phyloP scores from a whole-genome alignment of 1,140 invertebrate genomes.

The Lepidurus apus region DNA sequence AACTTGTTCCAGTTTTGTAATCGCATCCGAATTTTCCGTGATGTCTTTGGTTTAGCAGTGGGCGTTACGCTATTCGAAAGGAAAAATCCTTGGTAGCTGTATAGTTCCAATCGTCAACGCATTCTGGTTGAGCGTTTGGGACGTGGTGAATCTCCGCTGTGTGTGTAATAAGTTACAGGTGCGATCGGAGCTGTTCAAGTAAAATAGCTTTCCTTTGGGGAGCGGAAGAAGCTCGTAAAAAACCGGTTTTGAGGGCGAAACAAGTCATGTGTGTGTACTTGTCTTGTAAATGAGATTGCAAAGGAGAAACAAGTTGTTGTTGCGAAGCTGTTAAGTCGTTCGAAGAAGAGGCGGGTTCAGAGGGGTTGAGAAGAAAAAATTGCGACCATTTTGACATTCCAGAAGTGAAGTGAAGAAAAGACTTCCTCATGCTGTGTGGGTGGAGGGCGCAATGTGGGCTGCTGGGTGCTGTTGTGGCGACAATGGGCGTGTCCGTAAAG shows the following conservation, averaged over 20 bases:
- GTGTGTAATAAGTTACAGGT: neutral
- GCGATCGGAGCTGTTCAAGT: neutral
- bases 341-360: neutral
- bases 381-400: neutral
- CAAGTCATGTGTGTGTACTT: neutral
- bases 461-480: neutral
- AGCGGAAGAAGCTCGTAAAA: neutral
- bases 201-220: neutral
- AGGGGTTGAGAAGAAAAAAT: neutral
- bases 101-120: no score
- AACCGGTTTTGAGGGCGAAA: neutral
- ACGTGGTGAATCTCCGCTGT: neutral
- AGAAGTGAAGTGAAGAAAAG: constrained; percentile 22
- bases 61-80: no score
- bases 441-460: constrained; percentile 2
- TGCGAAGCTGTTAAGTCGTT: neutral
- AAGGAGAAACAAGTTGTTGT: constrained; percentile 15
- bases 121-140: neutral
- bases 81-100: no score
- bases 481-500: constrained; percentile 28
- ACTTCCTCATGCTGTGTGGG: constrained; percentile 24
- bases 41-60: neutral
- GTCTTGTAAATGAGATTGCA: neutral
- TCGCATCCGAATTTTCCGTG: neutral
- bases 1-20: neutral